phyloP scores from a whole-genome alignment of 2,888 invertebrate genomes.

The Griposia aprilina region DNA sequence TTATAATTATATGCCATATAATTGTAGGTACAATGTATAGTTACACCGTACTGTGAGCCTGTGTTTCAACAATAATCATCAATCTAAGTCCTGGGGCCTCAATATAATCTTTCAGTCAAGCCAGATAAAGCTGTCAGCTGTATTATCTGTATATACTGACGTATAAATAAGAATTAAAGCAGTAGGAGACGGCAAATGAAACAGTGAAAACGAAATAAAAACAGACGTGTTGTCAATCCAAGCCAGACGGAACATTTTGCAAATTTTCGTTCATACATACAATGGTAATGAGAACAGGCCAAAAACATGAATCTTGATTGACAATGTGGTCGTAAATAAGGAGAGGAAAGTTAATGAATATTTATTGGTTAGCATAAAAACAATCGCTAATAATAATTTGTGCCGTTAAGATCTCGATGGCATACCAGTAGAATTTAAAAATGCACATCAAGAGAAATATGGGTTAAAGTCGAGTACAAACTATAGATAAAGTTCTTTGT shows the following conservation, averaged over 20 bases:
- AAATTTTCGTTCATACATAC: conserved; percentile 39
- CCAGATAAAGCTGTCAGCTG: neutral
- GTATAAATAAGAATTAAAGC: conserved; percentile 9
- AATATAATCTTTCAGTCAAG: conserved; percentile 19
- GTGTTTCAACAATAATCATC: neutral
- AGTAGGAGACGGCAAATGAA: neutral
- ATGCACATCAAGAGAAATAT: neutral
- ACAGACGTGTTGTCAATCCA: conserved; percentile 13
- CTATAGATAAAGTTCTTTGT: neutral
- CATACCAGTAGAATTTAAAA: neutral
- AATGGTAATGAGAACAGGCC: conserved; percentile 53
- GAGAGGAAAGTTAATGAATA: conserved; percentile 55
- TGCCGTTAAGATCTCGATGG: conserved; percentile 14
- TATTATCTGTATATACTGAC: neutral
- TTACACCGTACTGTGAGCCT: neutral
- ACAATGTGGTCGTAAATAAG: conserved; percentile 42
- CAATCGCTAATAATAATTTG: conserved; percentile 29
- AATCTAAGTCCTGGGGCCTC: neutral
- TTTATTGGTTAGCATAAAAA: conserved; percentile 39
- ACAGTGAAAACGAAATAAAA: conserved; percentile 30
- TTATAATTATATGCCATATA: neutral
- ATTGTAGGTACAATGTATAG: neutral
- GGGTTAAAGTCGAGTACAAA: neutral
- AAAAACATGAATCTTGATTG: conserved; percentile 54
- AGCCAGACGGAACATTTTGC: conserved; percentile 10